phyloP scores from a whole-genome alignment of 2,113 vertebrate genomes.

The Cyphomyrus discorhynchus region DNA sequence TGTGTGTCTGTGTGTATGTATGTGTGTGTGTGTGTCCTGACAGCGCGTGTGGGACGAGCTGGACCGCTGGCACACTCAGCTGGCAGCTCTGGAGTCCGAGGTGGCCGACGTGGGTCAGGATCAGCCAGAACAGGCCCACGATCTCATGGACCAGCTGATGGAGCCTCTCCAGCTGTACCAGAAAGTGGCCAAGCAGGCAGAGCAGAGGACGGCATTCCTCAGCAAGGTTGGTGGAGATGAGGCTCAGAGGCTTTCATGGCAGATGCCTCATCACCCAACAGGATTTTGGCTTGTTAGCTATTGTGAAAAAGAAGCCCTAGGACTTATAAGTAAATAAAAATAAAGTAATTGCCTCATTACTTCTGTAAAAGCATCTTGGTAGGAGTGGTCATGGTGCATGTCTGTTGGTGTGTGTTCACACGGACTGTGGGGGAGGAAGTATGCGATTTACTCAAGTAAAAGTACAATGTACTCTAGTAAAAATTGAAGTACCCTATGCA shows the following conservation, averaged over 20 bases:
- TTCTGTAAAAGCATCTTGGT: not conserved
- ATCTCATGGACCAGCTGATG: conserved; percentile 78
- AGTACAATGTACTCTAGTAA: not conserved
- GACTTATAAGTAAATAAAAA: not conserved
- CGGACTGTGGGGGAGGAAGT: not conserved
- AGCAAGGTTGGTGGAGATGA: conserved; percentile 67
- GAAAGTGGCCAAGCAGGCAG: conserved; percentile 68
- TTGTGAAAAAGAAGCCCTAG: not conserved
- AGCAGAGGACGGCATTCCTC: conserved; percentile 75
- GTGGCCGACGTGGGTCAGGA: conserved; percentile 82
- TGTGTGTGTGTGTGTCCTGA: not conserved
- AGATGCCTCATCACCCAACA: not conserved
- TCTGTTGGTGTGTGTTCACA: not conserved
- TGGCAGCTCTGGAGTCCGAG: conserved; percentile 79
- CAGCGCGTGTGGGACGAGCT: conserved; percentile 85
- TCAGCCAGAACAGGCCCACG: conserved; percentile 69
- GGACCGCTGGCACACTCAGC: conserved; percentile 77
- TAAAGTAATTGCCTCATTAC: not conserved
- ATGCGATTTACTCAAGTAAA: not conserved
- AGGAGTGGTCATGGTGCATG: not conserved
- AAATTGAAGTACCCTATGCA: not conserved
- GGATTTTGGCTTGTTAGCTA: not conserved
- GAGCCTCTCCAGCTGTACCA: conserved; percentile 79
- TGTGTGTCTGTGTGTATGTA: not conserved
- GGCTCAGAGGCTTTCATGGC: not conserved